Evolutionary conservation across 2,888 invertebrate genomes (phyloP).

Genomic region (Nephrocerus scutellatus): DNA sequence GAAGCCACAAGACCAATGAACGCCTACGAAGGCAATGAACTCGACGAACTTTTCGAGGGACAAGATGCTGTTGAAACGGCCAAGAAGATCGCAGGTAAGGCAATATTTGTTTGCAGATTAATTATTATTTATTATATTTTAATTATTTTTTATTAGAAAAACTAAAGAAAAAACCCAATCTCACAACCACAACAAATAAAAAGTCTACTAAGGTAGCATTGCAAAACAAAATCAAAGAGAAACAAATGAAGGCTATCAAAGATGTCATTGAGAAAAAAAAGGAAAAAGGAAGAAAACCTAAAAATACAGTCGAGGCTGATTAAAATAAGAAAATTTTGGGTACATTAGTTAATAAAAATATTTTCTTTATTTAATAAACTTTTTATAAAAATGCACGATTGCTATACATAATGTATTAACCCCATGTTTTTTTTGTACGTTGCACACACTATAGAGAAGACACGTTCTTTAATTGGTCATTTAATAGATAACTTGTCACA

Average conservation of each 20-base stretch:
- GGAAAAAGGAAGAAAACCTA: constrained; percentile 28
- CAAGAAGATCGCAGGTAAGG: constrained; percentile 48
- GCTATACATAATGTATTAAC: too few species aligned
- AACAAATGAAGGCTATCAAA: constrained; percentile 35
- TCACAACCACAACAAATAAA: constrained; percentile 16
- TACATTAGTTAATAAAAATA: background rate
- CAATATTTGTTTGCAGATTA: background rate
- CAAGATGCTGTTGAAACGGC: constrained; percentile 60
- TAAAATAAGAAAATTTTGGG: background rate
- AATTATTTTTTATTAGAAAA: constrained; percentile 19
- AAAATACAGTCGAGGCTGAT: constrained; percentile 13
- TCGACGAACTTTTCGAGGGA: constrained; percentile 67
- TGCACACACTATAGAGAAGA: too few species aligned
- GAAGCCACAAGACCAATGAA: constrained; percentile 66
- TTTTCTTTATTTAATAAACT: too few species aligned
- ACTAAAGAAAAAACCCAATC: constrained; percentile 26
- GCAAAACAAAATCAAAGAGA: constrained; percentile 37
- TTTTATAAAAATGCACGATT: too few species aligned
- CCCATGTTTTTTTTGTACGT: too few species aligned
- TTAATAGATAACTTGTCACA: too few species aligned
- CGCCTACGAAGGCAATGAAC: constrained; percentile 65
- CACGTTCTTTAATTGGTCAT: too few species aligned
- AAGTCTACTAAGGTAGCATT: constrained; percentile 31
- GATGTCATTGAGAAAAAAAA: constrained; percentile 39
- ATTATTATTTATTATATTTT: background rate